Evolutionary conservation across 1,140 invertebrate species (phyloP), one percentile per base, ranked within the genome.

Genomic region (Lepidostoma basale): DNA sequence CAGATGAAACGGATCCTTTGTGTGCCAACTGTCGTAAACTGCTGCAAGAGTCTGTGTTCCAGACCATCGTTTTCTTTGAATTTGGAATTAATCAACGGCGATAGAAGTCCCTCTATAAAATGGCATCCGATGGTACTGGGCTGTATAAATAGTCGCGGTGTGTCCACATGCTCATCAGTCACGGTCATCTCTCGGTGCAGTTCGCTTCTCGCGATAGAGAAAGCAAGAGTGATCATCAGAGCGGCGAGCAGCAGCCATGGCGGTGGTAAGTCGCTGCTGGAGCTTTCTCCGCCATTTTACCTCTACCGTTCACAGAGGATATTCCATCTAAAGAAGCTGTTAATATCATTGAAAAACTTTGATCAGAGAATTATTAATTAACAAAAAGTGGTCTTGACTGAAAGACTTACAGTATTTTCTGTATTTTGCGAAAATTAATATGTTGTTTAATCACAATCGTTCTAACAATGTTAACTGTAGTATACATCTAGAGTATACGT

Each of bases 61-160:
- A 47, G 44, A 25, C 23, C 44, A 5, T 45, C 16, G 18, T 47
- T 47, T 47, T 47, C 6, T 47, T 47, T 8, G 5, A 10, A 47
- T 0, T 25, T 22, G 5, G 44, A 25, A n/a, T 18, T 22, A 12
- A 47, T 47, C 4, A 47, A 10, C 5, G 33, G 9, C 5, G 33
- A 25, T 47, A 22, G 18, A 20, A 22, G 12, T 47, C 20, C 18
- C 6, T 47, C 23, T 22, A 47, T 47, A 12, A 23, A 45, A 22
- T 20, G 18, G n/a, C 16, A 22, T 22, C 16, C 18, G 6, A 16
- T 18, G 16, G 14, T 1, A 9, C 42, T n/a, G n/a, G 18, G 12
- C 23, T 22, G 44, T 54, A 54, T 54, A 54, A 54, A 54, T 54
- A 54, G 49, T 54, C 25, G n/a, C n/a, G 49, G 9, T 54, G 49